Base-by-base conservation (phyloP, 2,888 invertebrate genomes). In the Baccha elongata region DNA sequence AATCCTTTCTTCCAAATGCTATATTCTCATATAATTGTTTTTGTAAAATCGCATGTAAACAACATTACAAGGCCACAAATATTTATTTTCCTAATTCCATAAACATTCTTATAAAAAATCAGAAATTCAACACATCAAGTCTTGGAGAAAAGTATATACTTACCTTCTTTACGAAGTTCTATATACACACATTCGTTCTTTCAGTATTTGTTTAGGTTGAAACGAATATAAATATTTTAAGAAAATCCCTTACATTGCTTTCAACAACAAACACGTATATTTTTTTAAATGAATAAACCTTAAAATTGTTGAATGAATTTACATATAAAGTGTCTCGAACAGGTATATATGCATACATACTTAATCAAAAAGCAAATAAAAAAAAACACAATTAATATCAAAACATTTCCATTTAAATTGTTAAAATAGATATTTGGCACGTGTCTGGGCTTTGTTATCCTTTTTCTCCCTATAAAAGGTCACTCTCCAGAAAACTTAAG, bases 251-350 rank as follows among this genome's bases (percentile, higher is more conserved):
- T n/a, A 26, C 29, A 44, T 60, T 44, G 15, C 44, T 19, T 21
- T 13, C 15, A 40, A 26, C 13, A 17, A 26, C 10, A 17, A 4
- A 37, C 21, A n/a, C 37, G n/a, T 1, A 7, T 17, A 40, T 8
- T 17, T 17, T 26, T 40, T 8, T 40, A 40, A 32, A 37, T 0
- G 11, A 40, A 58, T 23, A 42, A 15, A 42, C 26, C 7, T 21
- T 15, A 42, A 10, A 1, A 29, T 19, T 15, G 42, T 42, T 40
- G 1, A 17, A 44, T 44, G n/a, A 44, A 42, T 60, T 60, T 60
- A 19, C 60, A 60, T 60, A 44, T 60, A 42, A 44, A 60, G n/a
- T 60, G 29, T 4, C 29, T 60, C n/a, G 26, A 60, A 60, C 60
- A 60, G 42, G 60, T 42, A 35, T 3, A 10, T 13, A 42, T 44